Conservation (phyloP, 2,888 invertebrate genomes). For the Galerucella nymphaeae region DNA sequence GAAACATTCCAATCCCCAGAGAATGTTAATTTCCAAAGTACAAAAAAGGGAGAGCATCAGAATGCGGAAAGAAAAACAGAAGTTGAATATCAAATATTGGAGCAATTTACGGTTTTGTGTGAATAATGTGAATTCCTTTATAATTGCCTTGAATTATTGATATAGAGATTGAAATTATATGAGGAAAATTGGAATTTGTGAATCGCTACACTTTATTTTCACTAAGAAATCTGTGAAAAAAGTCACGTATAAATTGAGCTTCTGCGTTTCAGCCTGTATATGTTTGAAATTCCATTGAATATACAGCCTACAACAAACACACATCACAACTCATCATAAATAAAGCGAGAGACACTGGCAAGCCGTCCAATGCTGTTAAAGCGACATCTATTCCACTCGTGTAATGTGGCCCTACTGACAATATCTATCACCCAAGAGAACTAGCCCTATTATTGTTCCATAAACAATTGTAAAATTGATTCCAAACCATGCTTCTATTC, state of each 20-base stretch:
- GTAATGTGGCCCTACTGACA: constrained; percentile 48
- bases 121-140: no score
- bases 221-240: no score
- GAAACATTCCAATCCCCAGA: neutral
- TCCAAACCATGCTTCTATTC: constrained; percentile 56
- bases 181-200: no score
- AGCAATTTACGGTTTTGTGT: no score
- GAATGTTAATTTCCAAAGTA: neutral
- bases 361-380: constrained; percentile 52
- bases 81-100: no score
- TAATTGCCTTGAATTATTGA: no score
- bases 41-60: no score
- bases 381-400: constrained; percentile 51
- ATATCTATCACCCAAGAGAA: constrained; percentile 54
- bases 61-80: no score
- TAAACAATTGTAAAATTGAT: constrained; percentile 60
- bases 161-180: no score
- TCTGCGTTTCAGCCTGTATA: neutral
- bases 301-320: constrained; percentile 35
- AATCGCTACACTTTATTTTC: no score
- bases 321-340: constrained; percentile 52
- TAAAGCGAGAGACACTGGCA: constrained; percentile 53
- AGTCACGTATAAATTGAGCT: neutral
- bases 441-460: constrained; percentile 56
- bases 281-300: constrained; percentile 23